Conservation (phyloP, 1,140 invertebrate genomes). For the Brachystomella parvula region DNA sequence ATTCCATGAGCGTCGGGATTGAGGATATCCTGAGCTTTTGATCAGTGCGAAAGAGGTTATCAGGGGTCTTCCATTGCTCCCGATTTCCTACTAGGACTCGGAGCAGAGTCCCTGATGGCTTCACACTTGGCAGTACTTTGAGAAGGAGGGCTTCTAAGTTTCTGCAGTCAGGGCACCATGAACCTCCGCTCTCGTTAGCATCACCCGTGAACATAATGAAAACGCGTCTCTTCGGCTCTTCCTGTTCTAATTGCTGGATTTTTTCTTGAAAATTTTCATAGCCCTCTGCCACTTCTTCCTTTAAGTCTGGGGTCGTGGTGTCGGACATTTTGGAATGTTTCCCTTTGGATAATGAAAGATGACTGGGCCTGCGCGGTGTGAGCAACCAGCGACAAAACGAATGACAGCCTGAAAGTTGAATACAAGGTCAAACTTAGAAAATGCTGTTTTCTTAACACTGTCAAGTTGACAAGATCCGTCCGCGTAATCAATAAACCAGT, state of each 20-base stretch:
- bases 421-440: no score
- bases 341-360: no score
- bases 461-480: no score
- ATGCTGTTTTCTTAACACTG: no score
- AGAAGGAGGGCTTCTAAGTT: background rate
- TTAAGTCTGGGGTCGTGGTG: no score
- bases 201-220: background rate
- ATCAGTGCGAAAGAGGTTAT: background rate
- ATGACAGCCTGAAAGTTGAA: no score
- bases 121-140: background rate
- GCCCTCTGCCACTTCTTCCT: background rate
- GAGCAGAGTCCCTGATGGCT: background rate
- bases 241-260: background rate
- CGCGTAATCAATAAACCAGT: no score
- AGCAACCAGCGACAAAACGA: no score
- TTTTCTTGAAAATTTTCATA: background rate
- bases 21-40: background rate
- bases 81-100: background rate
- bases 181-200: background rate
- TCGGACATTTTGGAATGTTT: no score
- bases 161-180: background rate
- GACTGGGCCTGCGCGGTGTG: no score
- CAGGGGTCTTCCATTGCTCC: background rate
- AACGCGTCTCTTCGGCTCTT: background rate
- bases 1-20: background rate